Evolutionary conservation across 1,140 invertebrate genomes (phyloP), one percentile per base, ranked within the genome.

Genomic region (Leptinotarsa texana): DNA sequence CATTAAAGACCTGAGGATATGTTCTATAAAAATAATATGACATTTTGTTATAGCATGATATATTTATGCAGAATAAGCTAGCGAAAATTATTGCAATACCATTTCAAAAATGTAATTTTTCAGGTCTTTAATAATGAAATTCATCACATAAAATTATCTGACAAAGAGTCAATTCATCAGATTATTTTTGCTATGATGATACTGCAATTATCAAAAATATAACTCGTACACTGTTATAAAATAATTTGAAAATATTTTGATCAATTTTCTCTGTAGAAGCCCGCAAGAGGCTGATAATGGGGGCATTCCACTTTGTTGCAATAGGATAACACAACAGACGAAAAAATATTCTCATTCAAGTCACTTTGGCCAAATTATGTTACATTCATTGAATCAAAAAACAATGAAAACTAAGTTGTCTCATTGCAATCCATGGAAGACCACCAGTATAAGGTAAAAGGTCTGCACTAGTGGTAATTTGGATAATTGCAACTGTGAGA

Each of bases 401-500:
- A 11, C 33, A 8, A 11, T 42, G 33, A 42, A 42, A 42, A 42
- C 8, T 42, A 42, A 3, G 33, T 42, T 42, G 33, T 42, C 33
- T 42, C 33, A 42, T 42, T 42, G 33, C 33, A 42, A 42, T 42
- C 33, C 33, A 42, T 42, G 33, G 33, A 42, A 42, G 33, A 42
- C 33, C 33, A 42, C 33, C 33, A 42, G 33, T 42, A 42, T 42
- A 42, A 11, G 33, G 33, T n/a, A 63, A 6, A 63, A 63, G 22
- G 0, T 15, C 15, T 66, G n/a, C 15, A 68, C 18, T 42, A 61
- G 4, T 15, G 22, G 49, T 71, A 62, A 24, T 71, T 71, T 71
- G 69, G 51, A 71, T 71, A 71, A 71, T 71, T 71, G 69, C 69
- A 57, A 57, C n/a, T 57, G 5, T 57, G n/a, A 42, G 33, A 1